A percentile compares a stretch with the other conserved stretches of the same genome.
These are phyloP conservation scores for Pseudachorutes palmiensis DNA, from an alignment of 1,140 invertebrate genomes.

Conservation along the genomic window DNA sequence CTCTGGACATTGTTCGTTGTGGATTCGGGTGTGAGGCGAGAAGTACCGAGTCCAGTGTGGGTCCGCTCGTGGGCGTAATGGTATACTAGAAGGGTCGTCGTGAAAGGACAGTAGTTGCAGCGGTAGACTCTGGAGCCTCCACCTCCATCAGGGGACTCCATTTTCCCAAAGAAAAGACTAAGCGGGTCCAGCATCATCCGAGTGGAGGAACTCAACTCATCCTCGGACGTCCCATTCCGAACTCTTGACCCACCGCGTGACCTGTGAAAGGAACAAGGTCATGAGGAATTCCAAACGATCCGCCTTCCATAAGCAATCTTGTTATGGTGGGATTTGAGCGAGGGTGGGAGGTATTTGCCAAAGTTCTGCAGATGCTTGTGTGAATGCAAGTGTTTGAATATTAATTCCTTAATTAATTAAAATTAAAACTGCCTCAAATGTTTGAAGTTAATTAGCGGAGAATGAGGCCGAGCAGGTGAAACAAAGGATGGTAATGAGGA, in stretches of 20 bases:
- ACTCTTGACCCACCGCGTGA: constrained; percentile 4
- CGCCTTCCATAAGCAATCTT: no score
- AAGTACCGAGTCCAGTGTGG: constrained; percentile 50
- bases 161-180: constrained; percentile 36
- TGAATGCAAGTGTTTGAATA: background rate
- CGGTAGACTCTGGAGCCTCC: constrained; percentile 58
- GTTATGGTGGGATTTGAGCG: no score
- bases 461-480: constrained; percentile 4
- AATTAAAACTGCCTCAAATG: background rate
- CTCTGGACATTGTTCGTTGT: constrained; percentile 32
- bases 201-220: background rate
- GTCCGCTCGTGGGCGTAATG: constrained; percentile 83
- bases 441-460: constrained; percentile 3
- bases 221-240: background rate
- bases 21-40: constrained; percentile 15
- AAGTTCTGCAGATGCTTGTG: background rate
- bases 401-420: background rate
- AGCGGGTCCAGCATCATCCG: constrained; percentile 26
- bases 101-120: constrained; percentile 79
- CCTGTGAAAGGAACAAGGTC: background rate
- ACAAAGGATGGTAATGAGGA: constrained; percentile 6
- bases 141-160: constrained; percentile 33
- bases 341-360: no score
- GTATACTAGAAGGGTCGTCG: constrained; percentile 78
- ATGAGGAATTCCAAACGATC: background rate